A percentile compares a stretch with the other conserved stretches of the same genome.
These are phyloP conservation scores for Macrobrachium nipponense DNA, from an alignment of 1,140 invertebrate species.

Conservation along the genomic window DNA sequence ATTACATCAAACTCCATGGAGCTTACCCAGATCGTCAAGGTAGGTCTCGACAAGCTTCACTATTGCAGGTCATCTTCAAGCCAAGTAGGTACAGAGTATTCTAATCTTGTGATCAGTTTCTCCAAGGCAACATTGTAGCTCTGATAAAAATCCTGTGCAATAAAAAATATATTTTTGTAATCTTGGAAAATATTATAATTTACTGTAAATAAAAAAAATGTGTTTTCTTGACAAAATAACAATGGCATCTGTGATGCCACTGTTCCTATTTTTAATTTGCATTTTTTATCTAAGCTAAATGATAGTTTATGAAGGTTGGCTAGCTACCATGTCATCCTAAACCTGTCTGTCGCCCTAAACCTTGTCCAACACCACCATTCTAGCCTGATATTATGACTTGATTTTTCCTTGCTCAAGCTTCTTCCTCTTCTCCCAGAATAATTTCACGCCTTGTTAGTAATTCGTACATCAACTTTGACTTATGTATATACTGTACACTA, in stretches of 20 bases:
- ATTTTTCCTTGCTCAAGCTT: too few species aligned
- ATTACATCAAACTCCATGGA: slow-evolving; percentile 70
- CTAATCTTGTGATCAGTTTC: slow-evolving; percentile 87
- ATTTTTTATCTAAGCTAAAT: too few species aligned
- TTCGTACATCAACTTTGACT: too few species aligned
- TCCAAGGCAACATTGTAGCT: slow-evolving; percentile 93
- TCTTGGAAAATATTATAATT: not conserved
- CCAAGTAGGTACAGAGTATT: slow-evolving; percentile 89
- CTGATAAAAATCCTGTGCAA: slow-evolving; percentile 82
- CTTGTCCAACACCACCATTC: too few species aligned
- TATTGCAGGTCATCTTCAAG: slow-evolving; percentile 85
- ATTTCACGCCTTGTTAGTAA: too few species aligned
- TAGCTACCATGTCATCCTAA: too few species aligned
- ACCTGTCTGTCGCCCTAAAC: too few species aligned
- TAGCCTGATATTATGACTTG: too few species aligned
- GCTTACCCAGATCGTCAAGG: not conserved
- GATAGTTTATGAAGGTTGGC: too few species aligned
- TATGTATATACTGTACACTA: too few species aligned
- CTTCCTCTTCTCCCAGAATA: too few species aligned
- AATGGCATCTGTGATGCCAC: not conserved
- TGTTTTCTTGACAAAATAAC: not conserved
- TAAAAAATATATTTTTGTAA: not conserved
- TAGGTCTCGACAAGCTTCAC: not conserved
- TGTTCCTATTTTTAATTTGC: not conserved
- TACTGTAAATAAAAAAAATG: not conserved